Evolutionary conservation across 2,888 invertebrate genomes (phyloP), one percentile per base, ranked within the genome.

Genomic region (Dicycla oo): DNA sequence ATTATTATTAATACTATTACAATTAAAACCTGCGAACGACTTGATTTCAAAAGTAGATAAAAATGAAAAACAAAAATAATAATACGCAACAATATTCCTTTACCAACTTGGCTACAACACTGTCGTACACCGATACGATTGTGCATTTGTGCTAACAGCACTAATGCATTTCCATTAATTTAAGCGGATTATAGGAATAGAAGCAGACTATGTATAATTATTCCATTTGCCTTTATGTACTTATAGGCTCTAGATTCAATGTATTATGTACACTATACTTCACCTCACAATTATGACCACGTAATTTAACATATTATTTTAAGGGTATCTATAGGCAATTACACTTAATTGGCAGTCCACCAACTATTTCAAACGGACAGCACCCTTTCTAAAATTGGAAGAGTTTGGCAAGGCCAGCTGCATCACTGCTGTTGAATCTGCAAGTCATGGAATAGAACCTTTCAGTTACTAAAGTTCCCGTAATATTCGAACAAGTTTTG

Each of bases 81-180:
- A 11, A 40, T 43, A 18, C 0, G 15, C 6, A 56, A 45, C 34
- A 62, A 57, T 13, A 30, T n/a, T 62, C 20, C 4, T 34, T 34
- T 7, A 20, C 23, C 23, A 30, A 63, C 69, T 69, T 75, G 40
- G 20, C 40, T 58, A 38, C 34, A 20, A 26, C 58, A 34, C 65
- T 64, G 26, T 18, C 60, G 11, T 62, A n/a, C 20, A 56, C 30
- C 23, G 18, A 63, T 51, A 53, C 38, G 13, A 43, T 47, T 43
- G 54, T 70, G 43, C 63, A 75, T 66, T 54, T 40, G 45, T 60
- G 66, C 47, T 56, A 58, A 67, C 69, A 57, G 56, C 56, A 57
- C 69, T 76, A 76, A 80, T 73, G 81, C 63, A 67, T 80, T 69
- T 69, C 66, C 72, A 80, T 80, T 72, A 69, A 76, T 80, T 80